Conservation (phyloP, 1,140 invertebrate species). For the Dendrolimus kikuchii region DNA sequence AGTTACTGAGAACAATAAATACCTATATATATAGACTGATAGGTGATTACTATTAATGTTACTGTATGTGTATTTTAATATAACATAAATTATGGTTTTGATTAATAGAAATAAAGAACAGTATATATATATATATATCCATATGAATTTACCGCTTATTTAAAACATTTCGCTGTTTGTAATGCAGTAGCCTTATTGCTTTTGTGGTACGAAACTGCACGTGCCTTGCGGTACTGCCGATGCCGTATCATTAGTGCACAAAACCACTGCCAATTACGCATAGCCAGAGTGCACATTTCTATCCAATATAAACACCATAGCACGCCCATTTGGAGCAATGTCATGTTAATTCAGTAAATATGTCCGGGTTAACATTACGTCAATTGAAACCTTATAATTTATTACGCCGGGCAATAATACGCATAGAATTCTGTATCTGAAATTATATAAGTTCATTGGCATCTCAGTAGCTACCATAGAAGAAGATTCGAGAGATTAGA, state of each 20-base stretch:
- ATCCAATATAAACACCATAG: constrained; percentile 26
- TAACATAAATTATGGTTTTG: too few species aligned
- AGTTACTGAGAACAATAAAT: background rate
- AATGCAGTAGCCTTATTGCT: background rate
- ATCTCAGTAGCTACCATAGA: too few species aligned
- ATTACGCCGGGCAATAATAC: background rate
- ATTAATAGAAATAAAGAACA: too few species aligned
- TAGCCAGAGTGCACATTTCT: constrained; percentile 30
- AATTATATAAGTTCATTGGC: too few species aligned
- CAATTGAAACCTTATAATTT: constrained; percentile 10
- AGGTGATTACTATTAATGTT: background rate
- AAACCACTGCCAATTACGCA: constrained; percentile 36
- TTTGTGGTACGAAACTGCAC: constrained; percentile 13
- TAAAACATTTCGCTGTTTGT: constrained; percentile 1
- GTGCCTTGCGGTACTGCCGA: constrained; percentile 20
- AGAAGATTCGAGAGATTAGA: too few species aligned
- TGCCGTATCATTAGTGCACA: constrained; percentile 33
- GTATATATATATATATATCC: background rate
- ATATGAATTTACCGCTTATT: background rate
- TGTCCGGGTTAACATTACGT: constrained; percentile 18
- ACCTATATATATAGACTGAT: background rate
- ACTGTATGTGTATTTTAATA: background rate
- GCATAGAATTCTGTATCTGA: too few species aligned
- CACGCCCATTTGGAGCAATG: constrained; percentile 24
- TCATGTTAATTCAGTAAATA: constrained; percentile 24